These are phyloP conservation scores for Coturnix japonica DNA, from an alignment of 2,113 vertebrate genomes.

Conservation along the genomic window DNA sequence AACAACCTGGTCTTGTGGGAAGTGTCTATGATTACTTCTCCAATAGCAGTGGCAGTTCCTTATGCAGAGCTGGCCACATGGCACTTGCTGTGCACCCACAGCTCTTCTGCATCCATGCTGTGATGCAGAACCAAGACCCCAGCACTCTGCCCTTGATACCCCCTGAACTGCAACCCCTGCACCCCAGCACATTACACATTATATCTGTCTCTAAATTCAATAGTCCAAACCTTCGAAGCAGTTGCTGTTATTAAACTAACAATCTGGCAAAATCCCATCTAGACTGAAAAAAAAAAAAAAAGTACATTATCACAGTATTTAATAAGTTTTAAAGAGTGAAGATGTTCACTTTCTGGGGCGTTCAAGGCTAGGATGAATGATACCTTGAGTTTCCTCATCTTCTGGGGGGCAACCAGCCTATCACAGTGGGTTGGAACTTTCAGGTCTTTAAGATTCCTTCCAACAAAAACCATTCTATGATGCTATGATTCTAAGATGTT, in stretches of 20 bases:
- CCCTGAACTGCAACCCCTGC: neutral
- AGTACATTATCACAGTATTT: neutral
- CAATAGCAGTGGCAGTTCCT: neutral
- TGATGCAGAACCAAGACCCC: neutral
- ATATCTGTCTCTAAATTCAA: neutral
- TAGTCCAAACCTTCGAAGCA: neutral
- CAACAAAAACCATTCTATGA: too few species aligned
- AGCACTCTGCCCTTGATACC: neutral
- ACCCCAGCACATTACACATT: neutral
- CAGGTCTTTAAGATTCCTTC: too few species aligned
- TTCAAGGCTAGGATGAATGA: too few species aligned
- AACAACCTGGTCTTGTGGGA: too few species aligned
- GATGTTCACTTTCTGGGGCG: too few species aligned
- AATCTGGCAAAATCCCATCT: neutral
- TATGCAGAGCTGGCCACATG: neutral
- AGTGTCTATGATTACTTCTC: neutral
- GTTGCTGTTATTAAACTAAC: neutral
- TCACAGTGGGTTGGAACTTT: too few species aligned
- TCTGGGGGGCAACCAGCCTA: too few species aligned
- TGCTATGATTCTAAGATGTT: neutral
- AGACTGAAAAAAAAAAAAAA: neutral
- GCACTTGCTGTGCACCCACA: accelerated
- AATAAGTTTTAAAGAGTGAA: neutral
- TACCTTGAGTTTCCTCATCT: too few species aligned
- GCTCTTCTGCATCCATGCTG: accelerated